phyloP scores from a whole-genome alignment of 2,888 invertebrate species.

The Gastrophysa polygoni region DNA sequence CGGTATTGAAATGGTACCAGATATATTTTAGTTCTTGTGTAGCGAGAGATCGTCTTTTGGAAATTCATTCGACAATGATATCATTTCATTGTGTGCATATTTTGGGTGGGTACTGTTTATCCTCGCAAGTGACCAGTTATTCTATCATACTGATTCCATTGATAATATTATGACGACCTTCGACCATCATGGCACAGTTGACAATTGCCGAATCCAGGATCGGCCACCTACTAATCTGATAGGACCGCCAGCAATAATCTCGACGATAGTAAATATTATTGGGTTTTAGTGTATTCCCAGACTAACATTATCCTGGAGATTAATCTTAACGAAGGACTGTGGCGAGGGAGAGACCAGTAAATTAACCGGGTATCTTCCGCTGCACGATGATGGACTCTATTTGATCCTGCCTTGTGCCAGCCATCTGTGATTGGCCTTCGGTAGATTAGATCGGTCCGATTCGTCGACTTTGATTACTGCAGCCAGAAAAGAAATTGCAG shows the following conservation, averaged over 20 bases:
- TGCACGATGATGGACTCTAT: constrained; percentile 17
- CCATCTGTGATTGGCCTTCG: not conserved
- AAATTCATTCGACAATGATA: too few species aligned
- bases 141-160: too few species aligned
- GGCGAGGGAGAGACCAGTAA: constrained; percentile 20
- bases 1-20: too few species aligned
- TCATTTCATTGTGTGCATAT: too few species aligned
- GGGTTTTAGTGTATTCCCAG: constrained; percentile 40
- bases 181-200: not conserved
- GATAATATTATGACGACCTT: too few species aligned
- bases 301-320: constrained; percentile 36
- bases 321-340: constrained; percentile 34
- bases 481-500: not conserved
- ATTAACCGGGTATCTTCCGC: constrained; percentile 22
- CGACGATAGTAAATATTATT: constrained; percentile 41
- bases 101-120: too few species aligned
- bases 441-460: not conserved
- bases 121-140: too few species aligned
- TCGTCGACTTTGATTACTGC: not conserved
- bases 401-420: constrained; percentile 1
- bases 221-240: constrained; percentile 35
- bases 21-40: too few species aligned
- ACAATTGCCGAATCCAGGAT: constrained; percentile 19
- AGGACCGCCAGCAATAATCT: constrained; percentile 34
- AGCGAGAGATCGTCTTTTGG: too few species aligned